Evolutionary conservation across 2,113 vertebrate species (phyloP).

Genomic region (Oxyruncus cristatus): DNA sequence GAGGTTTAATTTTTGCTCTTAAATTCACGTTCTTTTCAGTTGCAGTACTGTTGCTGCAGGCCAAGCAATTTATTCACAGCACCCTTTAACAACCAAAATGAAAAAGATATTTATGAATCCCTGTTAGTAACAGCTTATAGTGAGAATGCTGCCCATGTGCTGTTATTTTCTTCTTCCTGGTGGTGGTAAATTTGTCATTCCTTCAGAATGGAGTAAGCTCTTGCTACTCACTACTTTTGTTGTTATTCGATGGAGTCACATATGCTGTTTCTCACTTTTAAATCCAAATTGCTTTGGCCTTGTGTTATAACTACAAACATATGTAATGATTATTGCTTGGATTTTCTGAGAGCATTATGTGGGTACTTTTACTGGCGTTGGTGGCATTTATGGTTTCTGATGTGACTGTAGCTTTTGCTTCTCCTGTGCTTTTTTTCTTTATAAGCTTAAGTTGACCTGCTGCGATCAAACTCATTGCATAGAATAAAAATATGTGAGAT

Average conservation of each 20-base stretch:
- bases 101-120: background rate
- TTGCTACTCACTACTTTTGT: background rate
- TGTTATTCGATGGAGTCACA: background rate
- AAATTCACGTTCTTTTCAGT: background rate
- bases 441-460: slow-evolving; percentile 5
- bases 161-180: background rate
- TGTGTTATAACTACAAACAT: background rate
- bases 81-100: background rate
- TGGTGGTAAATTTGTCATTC: background rate
- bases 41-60: background rate
- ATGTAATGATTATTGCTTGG: background rate
- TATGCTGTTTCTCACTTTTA: background rate
- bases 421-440: background rate
- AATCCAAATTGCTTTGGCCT: background rate
- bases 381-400: background rate
- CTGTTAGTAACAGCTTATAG: background rate
- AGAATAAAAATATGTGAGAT: slow-evolving; percentile 36
- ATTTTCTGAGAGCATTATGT: background rate
- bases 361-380: background rate
- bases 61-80: background rate
- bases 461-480: slow-evolving; percentile 39
- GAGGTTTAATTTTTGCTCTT: background rate
- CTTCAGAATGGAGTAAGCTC: background rate
- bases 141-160: background rate
- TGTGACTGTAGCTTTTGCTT: background rate